These are phyloP conservation scores for Drosophila sordidapex DNA, from an alignment of 2,888 invertebrate species.

Conservation along the genomic window DNA sequence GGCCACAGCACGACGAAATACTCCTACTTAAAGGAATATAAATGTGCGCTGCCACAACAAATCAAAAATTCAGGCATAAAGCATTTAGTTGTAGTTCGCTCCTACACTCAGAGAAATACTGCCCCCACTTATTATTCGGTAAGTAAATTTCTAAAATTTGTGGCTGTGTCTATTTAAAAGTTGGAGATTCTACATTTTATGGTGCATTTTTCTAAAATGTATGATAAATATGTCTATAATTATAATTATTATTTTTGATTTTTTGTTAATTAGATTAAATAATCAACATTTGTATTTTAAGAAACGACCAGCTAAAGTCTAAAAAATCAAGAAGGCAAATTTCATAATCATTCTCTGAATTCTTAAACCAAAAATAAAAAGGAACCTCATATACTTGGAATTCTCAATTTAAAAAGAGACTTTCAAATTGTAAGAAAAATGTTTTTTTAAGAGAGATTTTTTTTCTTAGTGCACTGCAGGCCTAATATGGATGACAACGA, in stretches of 20 bases:
- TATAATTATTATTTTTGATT: not conserved
- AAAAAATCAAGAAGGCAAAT: not conserved
- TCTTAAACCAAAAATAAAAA: no score
- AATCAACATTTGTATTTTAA: not conserved
- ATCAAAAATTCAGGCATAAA: constrained; percentile 60
- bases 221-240: not conserved
- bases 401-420: no score
- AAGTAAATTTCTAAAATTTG: not conserved
- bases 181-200: no score
- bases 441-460: not conserved
- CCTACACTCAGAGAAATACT: not conserved
- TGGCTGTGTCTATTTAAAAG: not conserved
- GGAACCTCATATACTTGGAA: no score
- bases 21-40: constrained; percentile 65
- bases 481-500: constrained; percentile 55
- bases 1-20: constrained; percentile 59
- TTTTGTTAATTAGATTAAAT: not conserved
- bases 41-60: constrained; percentile 71
- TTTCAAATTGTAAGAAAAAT: not conserved
- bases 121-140: not conserved
- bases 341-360: not conserved
- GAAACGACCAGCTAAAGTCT: not conserved
- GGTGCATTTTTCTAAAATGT: not conserved
- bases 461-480: constrained; percentile 27
- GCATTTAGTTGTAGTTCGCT: constrained; percentile 33